Percentiles rank a stretch among this genome's conserved stretches.
Conservation (phyloP, 2,797 vertebrate species). For the Margarornis squamiger region DNA sequence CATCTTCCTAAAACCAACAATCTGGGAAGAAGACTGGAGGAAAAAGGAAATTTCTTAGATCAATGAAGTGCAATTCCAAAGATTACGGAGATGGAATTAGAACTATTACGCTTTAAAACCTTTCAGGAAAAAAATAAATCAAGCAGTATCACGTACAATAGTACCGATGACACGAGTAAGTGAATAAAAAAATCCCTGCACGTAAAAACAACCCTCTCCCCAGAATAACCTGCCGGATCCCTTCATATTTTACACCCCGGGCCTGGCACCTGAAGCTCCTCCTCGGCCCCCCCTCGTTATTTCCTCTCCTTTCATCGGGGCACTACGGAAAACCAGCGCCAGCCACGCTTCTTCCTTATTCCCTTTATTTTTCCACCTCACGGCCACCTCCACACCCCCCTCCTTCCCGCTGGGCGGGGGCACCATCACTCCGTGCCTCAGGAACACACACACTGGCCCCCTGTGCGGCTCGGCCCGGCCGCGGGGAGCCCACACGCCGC, state of each 20-base stretch:
- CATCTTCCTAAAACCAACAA: constrained; percentile 73
- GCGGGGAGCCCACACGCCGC: neutral
- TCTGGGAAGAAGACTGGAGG: constrained; percentile 73
- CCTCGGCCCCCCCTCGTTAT: neutral
- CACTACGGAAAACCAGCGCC: neutral
- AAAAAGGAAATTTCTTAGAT: constrained; percentile 73
- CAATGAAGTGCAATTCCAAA: constrained; percentile 61
- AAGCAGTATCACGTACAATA: neutral
- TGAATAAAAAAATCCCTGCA: neutral
- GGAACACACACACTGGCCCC: no score
- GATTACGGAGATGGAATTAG: constrained; percentile 40
- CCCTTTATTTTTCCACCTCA: neutral
- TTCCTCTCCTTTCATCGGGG: neutral
- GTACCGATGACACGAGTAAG: neutral
- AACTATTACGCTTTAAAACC: constrained; percentile 5
- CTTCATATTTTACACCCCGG: neutral
- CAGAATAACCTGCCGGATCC: neutral
- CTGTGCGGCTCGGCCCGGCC: neutral
- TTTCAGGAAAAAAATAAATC: neutral
- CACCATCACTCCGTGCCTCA: rapidly evolving
- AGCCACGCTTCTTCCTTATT: neutral
- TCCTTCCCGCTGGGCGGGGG: neutral
- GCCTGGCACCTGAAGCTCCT: neutral
- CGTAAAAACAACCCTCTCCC: neutral
- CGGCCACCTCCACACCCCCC: neutral